phyloP scores from a whole-genome alignment of 1,140 invertebrate species.

The Drosophila biarmipes region DNA sequence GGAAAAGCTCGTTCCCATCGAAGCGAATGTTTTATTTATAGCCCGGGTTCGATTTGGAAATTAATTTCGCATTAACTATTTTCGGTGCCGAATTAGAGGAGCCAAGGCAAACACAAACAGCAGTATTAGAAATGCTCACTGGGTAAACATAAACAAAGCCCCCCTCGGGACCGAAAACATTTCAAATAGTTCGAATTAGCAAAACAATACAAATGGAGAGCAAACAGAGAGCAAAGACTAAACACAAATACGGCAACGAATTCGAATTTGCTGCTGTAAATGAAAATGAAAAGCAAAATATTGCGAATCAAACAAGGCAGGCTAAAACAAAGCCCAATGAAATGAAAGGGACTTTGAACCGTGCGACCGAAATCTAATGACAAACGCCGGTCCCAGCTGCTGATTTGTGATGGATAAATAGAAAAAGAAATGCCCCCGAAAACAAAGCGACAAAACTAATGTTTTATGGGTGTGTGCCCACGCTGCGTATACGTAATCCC shows the following conservation, averaged over 20 bases:
- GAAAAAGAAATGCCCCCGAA: conserved; percentile 6
- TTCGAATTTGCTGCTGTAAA: conserved; percentile 57
- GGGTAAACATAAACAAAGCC: conserved; percentile 34
- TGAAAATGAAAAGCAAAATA: conserved; percentile 69
- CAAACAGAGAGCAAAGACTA: conserved; percentile 19
- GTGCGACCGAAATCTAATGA: conserved; percentile 49
- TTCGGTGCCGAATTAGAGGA: conserved; percentile 36
- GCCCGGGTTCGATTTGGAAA: conserved; percentile 53
- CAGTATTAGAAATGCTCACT: conserved; percentile 25
- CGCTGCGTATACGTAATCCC: conserved; percentile 41
- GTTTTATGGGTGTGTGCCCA: conserved; percentile 48
- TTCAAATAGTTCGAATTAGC: conserved; percentile 39
- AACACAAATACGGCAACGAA: conserved; percentile 33
- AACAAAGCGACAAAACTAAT: conserved; percentile 31
- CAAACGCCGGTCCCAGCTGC: conserved; percentile 40
- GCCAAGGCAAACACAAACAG: conserved; percentile 14
- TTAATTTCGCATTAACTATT: conserved; percentile 59
- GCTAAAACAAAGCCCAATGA: conserved; percentile 14
- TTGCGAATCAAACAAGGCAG: conserved; percentile 43
- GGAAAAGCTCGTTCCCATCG: conserved; percentile 36
- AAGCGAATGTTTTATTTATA: conserved; percentile 73
- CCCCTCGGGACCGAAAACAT: conserved; percentile 9
- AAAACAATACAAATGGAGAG: conserved; percentile 19
- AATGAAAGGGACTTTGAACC: conserved; percentile 29
- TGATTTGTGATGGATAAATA: conserved; percentile 48